A percentile compares a stretch with the other conserved stretches of the same genome.
Conservation (phyloP, 2,888 invertebrate species). For the Drosophila subquinaria region DNA sequence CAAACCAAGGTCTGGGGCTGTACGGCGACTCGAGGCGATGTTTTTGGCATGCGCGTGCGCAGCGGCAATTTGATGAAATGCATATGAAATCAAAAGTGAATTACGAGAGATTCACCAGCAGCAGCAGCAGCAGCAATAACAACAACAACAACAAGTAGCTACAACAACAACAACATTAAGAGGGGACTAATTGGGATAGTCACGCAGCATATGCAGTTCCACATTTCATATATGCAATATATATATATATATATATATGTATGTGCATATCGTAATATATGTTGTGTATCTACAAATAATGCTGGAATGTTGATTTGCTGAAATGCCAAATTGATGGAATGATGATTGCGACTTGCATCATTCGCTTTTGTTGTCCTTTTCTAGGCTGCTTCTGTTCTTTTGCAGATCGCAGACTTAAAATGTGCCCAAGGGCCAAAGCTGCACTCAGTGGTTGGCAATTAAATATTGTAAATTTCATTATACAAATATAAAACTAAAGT, state of each 20-base stretch:
- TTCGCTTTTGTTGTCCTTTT: constrained; percentile 13
- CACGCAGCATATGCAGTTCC: constrained; percentile 61
- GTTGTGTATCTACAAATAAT: constrained; percentile 12
- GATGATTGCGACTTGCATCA: constrained; percentile 19
- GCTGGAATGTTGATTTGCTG: constrained; percentile 11
- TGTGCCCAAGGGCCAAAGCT: constrained; percentile 26
- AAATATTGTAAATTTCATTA: constrained; percentile 72
- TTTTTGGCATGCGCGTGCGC: constrained; percentile 76
- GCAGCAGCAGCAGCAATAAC: constrained; percentile 11
- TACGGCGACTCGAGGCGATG: constrained; percentile 50
- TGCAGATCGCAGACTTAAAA: constrained; percentile 16
- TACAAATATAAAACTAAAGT: constrained; percentile 45
- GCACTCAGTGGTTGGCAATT: constrained; percentile 55
- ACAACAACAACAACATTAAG: constrained; percentile 29
- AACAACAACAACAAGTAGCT: constrained; percentile 24
- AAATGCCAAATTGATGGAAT: constrained; percentile 17
- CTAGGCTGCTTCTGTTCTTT: constrained; percentile 40
- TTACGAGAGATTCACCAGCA: constrained; percentile 58
- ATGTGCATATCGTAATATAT: constrained; percentile 2
- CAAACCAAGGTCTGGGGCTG: constrained; percentile 72
- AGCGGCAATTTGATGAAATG: constrained; percentile 82
- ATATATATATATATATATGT: constrained; percentile 8
- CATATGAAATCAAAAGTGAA: constrained; percentile 82
- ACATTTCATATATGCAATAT: constrained; percentile 28
- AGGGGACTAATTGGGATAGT: constrained; percentile 63